Percentiles rank a stretch among this genome's conserved stretches.
phyloP scores from a whole-genome alignment of 1,140 invertebrate genomes.

The Glossosoma conforme region DNA sequence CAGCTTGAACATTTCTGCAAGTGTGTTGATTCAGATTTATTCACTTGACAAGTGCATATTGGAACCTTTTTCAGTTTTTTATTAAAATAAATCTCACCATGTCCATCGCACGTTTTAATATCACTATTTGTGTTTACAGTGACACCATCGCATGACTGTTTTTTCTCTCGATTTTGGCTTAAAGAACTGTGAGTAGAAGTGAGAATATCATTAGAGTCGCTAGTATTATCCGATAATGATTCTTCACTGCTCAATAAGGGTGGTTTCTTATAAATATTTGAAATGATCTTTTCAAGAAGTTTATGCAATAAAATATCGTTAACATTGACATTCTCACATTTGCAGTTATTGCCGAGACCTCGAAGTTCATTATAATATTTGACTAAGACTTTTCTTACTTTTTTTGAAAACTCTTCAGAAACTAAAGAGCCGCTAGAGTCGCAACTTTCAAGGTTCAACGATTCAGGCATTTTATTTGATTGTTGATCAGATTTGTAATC shows the following conservation, averaged over 20 bases:
- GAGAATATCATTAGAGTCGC: too few species aligned
- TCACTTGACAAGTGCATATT: constrained; percentile 10
- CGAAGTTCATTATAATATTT: not conserved
- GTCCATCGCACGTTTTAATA: not conserved
- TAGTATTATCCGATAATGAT: too few species aligned
- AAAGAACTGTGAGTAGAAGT: too few species aligned
- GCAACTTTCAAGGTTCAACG: too few species aligned
- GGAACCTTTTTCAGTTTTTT: not conserved
- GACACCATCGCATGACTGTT: constrained; percentile 6
- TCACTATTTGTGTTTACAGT: not conserved
- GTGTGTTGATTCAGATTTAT: constrained; percentile 5
- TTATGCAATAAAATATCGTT: too few species aligned
- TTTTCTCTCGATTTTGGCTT: not conserved
- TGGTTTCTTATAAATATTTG: too few species aligned
- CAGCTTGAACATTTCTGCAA: constrained; percentile 32
- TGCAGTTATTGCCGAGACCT: too few species aligned
- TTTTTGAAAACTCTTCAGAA: not conserved
- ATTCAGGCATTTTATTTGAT: too few species aligned
- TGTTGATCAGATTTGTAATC: too few species aligned
- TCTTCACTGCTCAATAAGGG: too few species aligned
- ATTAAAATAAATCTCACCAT: not conserved
- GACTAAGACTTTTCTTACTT: not conserved
- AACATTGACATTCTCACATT: too few species aligned
- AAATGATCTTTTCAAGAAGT: too few species aligned
- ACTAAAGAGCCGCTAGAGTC: not conserved